Base-by-base conservation (phyloP, 1,140 invertebrate species). In the Cataglyphis hispanica region DNA sequence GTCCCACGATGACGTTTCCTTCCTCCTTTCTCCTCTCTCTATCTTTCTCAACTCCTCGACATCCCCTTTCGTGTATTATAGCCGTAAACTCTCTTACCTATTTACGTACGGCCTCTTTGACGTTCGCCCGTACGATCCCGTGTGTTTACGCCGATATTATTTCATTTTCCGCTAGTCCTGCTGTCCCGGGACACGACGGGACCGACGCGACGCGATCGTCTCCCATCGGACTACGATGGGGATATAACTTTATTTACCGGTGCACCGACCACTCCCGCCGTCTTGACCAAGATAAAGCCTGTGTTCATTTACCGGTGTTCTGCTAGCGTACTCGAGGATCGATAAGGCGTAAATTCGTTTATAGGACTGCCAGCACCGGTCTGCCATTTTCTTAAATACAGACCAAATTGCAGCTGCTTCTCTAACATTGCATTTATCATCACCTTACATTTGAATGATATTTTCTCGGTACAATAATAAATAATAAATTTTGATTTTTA, bases 101-200 rank as follows among this genome's bases (percentile, higher is more conserved):
- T 92, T 91, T 92, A 91, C 89, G 85, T 84, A 86, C 61, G 84
- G 80, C 77, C 74, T 80, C 83, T 80, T 86, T 66, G 64, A 83
- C 69, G 78, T 64, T 60, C 78, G 67, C 81, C 72, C 86, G 66
- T 88, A 88, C 80, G 70, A 88, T 91, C 91, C 76, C 87, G 87
- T 91, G 92, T 92, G 89, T 90, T 90, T 90, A 78, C 74, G 74
- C 63, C 84, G 91, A 91, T 93, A 93, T 92, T 94, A 94, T 94
- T 94, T 94, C 93, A 94, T 94, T 94, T 94, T 94, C 93, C 93
- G 93, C 92, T 88, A 93, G 93, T 90, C 92, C 89, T 81, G 84
- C 88, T 86, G 80, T 75, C 74, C 77, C 72, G 85, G 40, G 74
- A 89, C 78, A 72, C 56, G 22, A 31, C 43, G 70, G 22, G 53